These are phyloP conservation scores for Grapholita molesta DNA, from an alignment of 1,140 invertebrate genomes.

Conservation along the genomic window DNA sequence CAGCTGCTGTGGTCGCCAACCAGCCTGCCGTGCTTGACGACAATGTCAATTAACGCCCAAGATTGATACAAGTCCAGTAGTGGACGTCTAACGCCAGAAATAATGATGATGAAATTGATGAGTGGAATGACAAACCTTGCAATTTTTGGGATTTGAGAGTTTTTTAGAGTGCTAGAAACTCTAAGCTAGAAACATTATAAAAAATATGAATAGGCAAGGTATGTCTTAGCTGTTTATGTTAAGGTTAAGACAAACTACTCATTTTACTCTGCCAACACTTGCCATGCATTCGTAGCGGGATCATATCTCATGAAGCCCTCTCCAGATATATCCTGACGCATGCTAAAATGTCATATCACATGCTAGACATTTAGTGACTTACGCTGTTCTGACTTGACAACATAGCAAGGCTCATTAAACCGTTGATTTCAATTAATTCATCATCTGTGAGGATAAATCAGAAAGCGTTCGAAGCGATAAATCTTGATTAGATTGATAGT, in stretches of 20 bases:
- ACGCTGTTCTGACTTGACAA: neutral
- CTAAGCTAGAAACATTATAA: no score
- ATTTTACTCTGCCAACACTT: neutral
- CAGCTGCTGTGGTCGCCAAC: no score
- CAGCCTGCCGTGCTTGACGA: no score
- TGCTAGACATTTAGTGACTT: neutral
- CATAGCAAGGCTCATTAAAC: neutral
- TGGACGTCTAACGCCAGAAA: no score
- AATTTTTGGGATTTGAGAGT: no score
- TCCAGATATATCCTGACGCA: neutral
- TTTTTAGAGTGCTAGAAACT: no score
- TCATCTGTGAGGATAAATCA: neutral
- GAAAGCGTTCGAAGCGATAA: neutral
- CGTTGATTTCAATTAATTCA: constrained; percentile 3
- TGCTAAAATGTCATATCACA: neutral
- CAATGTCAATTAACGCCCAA: no score
- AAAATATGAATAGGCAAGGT: no score
- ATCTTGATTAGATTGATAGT: neutral
- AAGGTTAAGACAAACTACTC: neutral
- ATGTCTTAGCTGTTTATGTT: neutral
- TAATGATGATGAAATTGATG: no score
- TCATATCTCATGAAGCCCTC: neutral
- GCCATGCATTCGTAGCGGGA: neutral
- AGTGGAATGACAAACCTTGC: no score
- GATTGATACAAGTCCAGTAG: no score